phyloP scores from a whole-genome alignment of 2,888 invertebrate species.

The Chymomyza fuscimana region DNA sequence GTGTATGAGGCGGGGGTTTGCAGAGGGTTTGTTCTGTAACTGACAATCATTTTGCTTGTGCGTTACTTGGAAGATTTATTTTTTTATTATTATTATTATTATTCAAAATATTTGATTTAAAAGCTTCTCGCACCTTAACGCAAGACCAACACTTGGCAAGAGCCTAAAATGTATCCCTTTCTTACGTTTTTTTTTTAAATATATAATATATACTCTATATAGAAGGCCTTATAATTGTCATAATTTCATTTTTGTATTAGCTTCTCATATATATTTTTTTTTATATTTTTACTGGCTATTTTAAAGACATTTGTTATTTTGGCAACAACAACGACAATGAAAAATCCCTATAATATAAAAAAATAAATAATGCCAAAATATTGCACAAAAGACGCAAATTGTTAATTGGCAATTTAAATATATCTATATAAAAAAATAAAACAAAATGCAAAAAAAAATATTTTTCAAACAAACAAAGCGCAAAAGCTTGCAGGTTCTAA shows the following conservation, averaged over 20 bases:
- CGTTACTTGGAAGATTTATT: too few species aligned
- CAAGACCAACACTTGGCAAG: slow-evolving; percentile 31
- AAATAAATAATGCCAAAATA: slow-evolving; percentile 22
- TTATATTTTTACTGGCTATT: slow-evolving; percentile 18
- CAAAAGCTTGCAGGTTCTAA: not conserved
- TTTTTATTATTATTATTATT: not conserved
- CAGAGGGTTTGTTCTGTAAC: not conserved
- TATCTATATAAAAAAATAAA: slow-evolving; percentile 10
- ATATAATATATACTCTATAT: not conserved
- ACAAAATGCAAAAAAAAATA: not conserved
- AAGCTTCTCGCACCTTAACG: slow-evolving; percentile 46
- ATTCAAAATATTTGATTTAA: not conserved
- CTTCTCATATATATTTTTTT: not conserved
- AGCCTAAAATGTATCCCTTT: not conserved
- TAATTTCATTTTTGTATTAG: slow-evolving; percentile 1
- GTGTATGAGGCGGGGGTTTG: not conserved
- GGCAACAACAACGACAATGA: not conserved
- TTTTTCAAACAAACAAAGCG: slow-evolving; percentile 10
- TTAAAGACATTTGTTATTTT: slow-evolving; percentile 22
- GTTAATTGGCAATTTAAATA: slow-evolving; percentile 66
- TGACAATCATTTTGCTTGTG: not conserved
- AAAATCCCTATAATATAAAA: not conserved
- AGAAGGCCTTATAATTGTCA: not conserved
- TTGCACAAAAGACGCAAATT: slow-evolving; percentile 57
- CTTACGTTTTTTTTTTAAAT: not conserved